Percentiles rank a stretch among this genome's conserved stretches.
phyloP scores from a whole-genome alignment of 1,140 invertebrate genomes.

The Lutraria rhynchaena region DNA sequence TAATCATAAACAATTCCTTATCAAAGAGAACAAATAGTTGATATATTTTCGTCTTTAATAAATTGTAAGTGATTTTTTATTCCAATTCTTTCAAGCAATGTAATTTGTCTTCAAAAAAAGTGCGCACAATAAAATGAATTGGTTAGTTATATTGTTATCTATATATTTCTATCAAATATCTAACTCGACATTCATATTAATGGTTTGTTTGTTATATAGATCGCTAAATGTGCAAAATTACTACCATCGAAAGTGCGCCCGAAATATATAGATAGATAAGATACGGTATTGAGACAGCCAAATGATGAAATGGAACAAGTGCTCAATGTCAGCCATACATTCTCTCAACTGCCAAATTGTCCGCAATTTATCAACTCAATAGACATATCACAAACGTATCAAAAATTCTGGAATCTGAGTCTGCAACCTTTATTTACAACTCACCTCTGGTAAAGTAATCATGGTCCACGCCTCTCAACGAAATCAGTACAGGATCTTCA shows the following conservation, averaged over 20 bases:
- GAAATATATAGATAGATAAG: conserved; percentile 28
- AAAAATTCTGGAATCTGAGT: conserved; percentile 43
- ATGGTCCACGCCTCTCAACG: conserved; percentile 26
- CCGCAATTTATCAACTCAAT: conserved; percentile 53
- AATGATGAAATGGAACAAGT: conserved; percentile 58
- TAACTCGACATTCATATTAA: too few species aligned
- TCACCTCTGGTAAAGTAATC: conserved; percentile 49
- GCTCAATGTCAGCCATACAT: conserved; percentile 46
- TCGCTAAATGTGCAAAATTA: conserved; percentile 50
- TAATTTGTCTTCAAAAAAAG: too few species aligned
- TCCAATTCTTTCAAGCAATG: too few species aligned
- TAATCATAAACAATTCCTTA: too few species aligned
- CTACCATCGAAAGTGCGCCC: conserved; percentile 51
- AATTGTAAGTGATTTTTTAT: too few species aligned
- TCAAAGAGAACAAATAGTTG: too few species aligned
- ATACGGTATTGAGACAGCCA: conserved; percentile 16
- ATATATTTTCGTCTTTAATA: too few species aligned
- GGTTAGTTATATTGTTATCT: too few species aligned
- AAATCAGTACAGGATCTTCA: conserved; percentile 44
- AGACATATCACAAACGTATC: conserved; percentile 58
- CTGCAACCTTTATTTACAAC: conserved; percentile 54
- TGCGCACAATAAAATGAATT: too few species aligned
- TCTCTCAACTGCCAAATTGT: conserved; percentile 56
- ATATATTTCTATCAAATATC: too few species aligned
- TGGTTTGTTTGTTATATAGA: neutral